Conservation (phyloP, 2,113 vertebrate species). For the Gadus macrocephalus region DNA sequence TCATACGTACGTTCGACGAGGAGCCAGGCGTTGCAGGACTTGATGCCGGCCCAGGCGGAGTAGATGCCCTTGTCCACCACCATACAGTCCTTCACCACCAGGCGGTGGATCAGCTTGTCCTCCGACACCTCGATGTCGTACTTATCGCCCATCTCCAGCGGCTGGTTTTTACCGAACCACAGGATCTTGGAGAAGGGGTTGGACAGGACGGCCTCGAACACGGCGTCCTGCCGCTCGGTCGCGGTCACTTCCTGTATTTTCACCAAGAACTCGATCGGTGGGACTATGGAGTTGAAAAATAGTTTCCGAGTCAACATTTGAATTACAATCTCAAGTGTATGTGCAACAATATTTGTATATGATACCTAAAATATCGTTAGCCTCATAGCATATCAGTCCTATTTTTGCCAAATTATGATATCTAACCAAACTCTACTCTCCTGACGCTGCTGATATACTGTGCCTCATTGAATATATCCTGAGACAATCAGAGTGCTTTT, state of each 20-base stretch:
- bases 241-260: slow-evolving; percentile 68
- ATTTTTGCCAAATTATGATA: too few species aligned
- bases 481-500: too few species aligned
- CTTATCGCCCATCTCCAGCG: slow-evolving; percentile 64
- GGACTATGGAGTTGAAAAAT: slow-evolving; percentile 59
- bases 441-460: too few species aligned
- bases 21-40: slow-evolving; percentile 79
- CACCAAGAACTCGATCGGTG: slow-evolving; percentile 69
- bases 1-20: slow-evolving; percentile 75
- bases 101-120: slow-evolving; percentile 77
- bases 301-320: background rate
- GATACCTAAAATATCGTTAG: too few species aligned
- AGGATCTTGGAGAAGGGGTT: slow-evolving; percentile 63
- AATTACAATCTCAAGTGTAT: too few species aligned
- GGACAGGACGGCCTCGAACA: slow-evolving; percentile 75
- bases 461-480: too few species aligned
- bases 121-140: slow-evolving; percentile 71
- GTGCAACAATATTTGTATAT: too few species aligned
- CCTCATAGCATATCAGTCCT: too few species aligned
- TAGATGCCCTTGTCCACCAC: slow-evolving; percentile 80
- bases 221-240: slow-evolving; percentile 60
- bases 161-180: slow-evolving; percentile 75
- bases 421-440: too few species aligned
- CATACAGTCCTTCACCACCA: slow-evolving; percentile 69
- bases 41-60: slow-evolving; percentile 66